Conservation (phyloP, 2,797 vertebrate species). For the Lates japonicus region DNA sequence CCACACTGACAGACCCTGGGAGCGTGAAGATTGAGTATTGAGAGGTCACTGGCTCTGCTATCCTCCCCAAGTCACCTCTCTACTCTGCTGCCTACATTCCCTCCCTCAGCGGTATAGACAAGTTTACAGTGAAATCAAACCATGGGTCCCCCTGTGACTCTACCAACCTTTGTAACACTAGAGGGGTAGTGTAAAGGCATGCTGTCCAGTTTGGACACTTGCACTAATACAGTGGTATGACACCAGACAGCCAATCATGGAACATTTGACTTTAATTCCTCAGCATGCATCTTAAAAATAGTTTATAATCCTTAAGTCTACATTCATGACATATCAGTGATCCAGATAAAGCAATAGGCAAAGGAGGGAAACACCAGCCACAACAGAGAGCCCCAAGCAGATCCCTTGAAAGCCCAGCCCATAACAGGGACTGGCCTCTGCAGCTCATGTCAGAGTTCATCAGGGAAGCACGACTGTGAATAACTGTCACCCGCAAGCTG, state of each 20-base stretch:
- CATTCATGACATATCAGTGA: neutral
- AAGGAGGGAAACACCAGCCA: slow-evolving; percentile 29
- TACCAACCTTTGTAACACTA: slow-evolving; percentile 29
- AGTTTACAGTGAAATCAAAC: slow-evolving; percentile 15
- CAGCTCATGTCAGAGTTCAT: slow-evolving; percentile 69
- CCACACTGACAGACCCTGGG: slow-evolving; percentile 47
- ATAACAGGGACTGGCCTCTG: slow-evolving; percentile 46
- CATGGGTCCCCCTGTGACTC: neutral
- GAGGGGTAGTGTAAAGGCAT: neutral
- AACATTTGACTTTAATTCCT: neutral
- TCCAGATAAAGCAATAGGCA: slow-evolving; percentile 3
- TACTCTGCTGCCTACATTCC: slow-evolving; percentile 39
- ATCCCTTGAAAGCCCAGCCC: slow-evolving; percentile 58
- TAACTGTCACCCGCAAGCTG: slow-evolving; percentile 31
- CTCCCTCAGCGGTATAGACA: slow-evolving; percentile 30
- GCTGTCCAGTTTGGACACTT: neutral
- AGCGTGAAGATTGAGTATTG: slow-evolving; percentile 41
- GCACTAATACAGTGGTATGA: neutral
- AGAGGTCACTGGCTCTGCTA: slow-evolving; percentile 59
- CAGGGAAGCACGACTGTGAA: slow-evolving; percentile 52
- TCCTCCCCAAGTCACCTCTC: slow-evolving; percentile 45
- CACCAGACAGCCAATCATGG: neutral
- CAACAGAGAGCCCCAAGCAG: slow-evolving; percentile 25
- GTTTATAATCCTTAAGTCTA: neutral
- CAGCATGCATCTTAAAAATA: neutral